Base-by-base conservation (phyloP, 2,888 invertebrate genomes). In the Drosophila quinaria region DNA sequence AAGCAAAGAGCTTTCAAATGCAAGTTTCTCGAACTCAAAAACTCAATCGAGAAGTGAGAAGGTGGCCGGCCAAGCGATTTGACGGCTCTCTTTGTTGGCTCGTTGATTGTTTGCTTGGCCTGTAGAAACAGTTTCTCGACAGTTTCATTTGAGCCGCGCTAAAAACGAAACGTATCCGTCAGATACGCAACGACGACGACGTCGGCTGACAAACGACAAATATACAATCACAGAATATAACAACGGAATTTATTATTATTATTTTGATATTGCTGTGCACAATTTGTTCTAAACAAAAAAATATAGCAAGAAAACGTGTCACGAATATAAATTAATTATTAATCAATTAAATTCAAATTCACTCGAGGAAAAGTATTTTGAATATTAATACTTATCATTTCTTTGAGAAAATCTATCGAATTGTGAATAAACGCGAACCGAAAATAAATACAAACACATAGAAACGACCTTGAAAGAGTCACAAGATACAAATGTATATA, bases 121-220 rank as follows among this genome's bases (percentile, higher is more conserved):
- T 56, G 63, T 76, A 73, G 72, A 79, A 86, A 56, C 44, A 44
- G 44, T 56, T 88, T 89, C 86, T 78, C 77, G 70, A 88, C 91
- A 91, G 91, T 91, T 92, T 87, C 84, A 91, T 90, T 90, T 91
- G 90, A 91, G 91, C 90, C 91, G 92, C 91, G 92, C 89, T 90
- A 89, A 87, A 90, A 91, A 86, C 90, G 90, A 81, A 72, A 80
- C 79, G 80, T 90, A 90, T 89, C 90, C 81, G 74, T 66, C 82
- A 87, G 90, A 91, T 90, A 89, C 91, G 91, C 88, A 78, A 78
- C 81, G 78, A 73, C 69, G 64, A 46, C 74, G 42, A 39, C 59
- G 11, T 25, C 63, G 31, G 19, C 60, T 22, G 49, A 70, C 67
- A 70, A 44, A 76, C 72, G 59, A 78, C 59, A 80, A 69, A 55